phyloP scores from a whole-genome alignment of 2,888 invertebrate species.

The Chymomyza procnemis region DNA sequence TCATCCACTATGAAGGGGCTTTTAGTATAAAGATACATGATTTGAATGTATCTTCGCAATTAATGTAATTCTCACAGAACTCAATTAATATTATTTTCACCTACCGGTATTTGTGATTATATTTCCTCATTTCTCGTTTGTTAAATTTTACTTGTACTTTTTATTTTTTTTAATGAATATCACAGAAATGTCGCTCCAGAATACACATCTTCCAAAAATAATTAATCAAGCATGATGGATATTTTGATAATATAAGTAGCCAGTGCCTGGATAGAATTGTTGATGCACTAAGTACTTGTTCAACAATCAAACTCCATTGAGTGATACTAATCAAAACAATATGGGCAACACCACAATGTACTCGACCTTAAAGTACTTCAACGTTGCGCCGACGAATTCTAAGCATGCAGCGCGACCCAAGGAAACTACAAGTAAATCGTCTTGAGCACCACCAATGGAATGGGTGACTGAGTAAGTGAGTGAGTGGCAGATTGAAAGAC shows the following conservation, averaged over 20 bases:
- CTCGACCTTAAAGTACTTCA: conserved; percentile 33
- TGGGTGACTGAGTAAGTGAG: conserved; percentile 39
- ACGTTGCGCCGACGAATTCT: not conserved
- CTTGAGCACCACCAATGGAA: conserved; percentile 25
- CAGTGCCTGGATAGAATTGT: conserved; percentile 40
- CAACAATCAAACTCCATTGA: conserved; percentile 71
- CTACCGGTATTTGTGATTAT: too few relatives aligned
- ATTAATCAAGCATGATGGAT: too few relatives aligned
- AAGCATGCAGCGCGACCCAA: conserved; percentile 14
- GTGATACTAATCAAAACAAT: conserved; percentile 74
- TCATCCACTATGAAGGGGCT: too few relatives aligned
- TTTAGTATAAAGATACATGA: too few relatives aligned
- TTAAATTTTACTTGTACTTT: too few relatives aligned
- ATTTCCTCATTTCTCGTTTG: too few relatives aligned
- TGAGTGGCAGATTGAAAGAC: conserved; percentile 43
- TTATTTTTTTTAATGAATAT: too few relatives aligned
- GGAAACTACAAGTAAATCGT: conserved; percentile 19
- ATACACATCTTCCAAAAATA: too few relatives aligned
- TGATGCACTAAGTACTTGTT: conserved; percentile 69
- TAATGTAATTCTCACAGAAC: too few relatives aligned
- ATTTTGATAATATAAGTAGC: not conserved
- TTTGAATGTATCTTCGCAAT: too few relatives aligned
- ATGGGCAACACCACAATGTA: conserved; percentile 33
- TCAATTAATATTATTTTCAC: too few relatives aligned
- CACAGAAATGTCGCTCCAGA: too few relatives aligned